These are phyloP conservation scores for Scolopax rusticola DNA, from an alignment of 2,797 vertebrate genomes.

Conservation along the genomic window DNA sequence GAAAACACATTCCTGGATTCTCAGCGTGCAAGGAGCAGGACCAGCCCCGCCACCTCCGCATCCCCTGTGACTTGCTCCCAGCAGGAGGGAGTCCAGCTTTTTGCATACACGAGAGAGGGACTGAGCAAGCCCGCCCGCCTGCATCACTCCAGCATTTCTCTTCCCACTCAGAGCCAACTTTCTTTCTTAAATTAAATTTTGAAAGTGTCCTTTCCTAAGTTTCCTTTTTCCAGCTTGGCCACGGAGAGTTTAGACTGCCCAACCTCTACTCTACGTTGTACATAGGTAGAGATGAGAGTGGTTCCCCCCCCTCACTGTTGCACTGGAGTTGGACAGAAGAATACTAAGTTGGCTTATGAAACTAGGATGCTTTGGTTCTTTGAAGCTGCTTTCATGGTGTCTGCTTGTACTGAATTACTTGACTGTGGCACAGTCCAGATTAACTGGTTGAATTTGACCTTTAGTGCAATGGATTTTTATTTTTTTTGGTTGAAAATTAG, in stretches of 20 bases:
- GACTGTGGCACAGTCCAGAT: constrained; percentile 48
- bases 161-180: constrained; percentile 40
- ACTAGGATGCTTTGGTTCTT: constrained; percentile 52
- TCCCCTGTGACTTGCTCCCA: constrained; percentile 13
- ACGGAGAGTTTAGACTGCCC: constrained; percentile 26
- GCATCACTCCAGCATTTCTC: constrained; percentile 32
- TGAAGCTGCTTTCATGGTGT: constrained; percentile 71
- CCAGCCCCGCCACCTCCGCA: not conserved
- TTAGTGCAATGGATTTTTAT: constrained; percentile 75
- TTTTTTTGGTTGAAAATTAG: constrained; percentile 44
- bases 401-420: constrained; percentile 68
- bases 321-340: constrained; percentile 60
- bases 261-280: constrained; percentile 32
- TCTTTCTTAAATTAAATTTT: constrained; percentile 61
- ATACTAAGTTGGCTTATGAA: constrained; percentile 31
- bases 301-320: not conserved
- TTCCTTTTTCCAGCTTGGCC: constrained; percentile 58
- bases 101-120: not conserved
- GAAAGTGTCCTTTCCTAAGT: constrained; percentile 74
- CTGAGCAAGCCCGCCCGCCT: not conserved
- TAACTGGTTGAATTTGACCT: constrained; percentile 52
- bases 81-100: not conserved
- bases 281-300: constrained; percentile 17
- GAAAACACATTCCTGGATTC: constrained; percentile 75
- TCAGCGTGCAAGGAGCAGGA: not conserved